Evolutionary conservation across 2,888 invertebrate species (phyloP).

Genomic region (Erannis defoliaria): DNA sequence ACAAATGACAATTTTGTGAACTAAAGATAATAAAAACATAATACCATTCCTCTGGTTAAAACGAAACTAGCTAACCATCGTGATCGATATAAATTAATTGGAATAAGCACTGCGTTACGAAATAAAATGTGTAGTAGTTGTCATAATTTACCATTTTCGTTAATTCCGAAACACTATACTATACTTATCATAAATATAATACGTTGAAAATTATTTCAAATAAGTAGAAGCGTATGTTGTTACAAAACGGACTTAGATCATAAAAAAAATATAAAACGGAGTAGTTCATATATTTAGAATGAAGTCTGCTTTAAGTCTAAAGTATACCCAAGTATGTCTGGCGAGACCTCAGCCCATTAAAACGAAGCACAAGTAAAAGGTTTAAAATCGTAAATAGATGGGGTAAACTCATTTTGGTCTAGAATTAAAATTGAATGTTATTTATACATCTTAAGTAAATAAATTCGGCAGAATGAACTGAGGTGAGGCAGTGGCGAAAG

Average conservation of each 20-base stretch:
- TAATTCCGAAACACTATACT: constrained; percentile 78
- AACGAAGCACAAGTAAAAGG: constrained; percentile 53
- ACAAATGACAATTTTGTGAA: constrained; percentile 51
- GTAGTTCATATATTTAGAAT: constrained; percentile 54
- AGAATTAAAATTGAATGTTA: constrained; percentile 45
- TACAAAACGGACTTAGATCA: constrained; percentile 65
- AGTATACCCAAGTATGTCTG: constrained; percentile 59
- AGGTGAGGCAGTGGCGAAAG: constrained; percentile 62
- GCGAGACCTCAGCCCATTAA: constrained; percentile 68
- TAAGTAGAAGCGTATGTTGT: constrained; percentile 84
- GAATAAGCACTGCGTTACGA: constrained; percentile 56
- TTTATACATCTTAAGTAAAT: constrained; percentile 41
- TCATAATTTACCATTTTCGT: constrained; percentile 82
- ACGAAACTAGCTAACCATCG: constrained; percentile 66
- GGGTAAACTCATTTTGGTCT: constrained; percentile 46
- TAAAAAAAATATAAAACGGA: constrained; percentile 62
- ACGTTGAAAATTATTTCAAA: constrained; percentile 81
- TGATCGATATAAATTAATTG: constrained; percentile 55
- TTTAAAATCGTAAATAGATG: constrained; percentile 44
- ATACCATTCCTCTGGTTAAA: constrained; percentile 68
- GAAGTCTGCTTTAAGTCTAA: constrained; percentile 63
- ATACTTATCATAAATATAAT: constrained; percentile 85
- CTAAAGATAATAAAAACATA: constrained; percentile 64
- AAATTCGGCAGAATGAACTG: constrained; percentile 67
- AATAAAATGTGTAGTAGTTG: constrained; percentile 71